A percentile compares a stretch with the other conserved stretches of the same genome.
These are phyloP conservation scores for Cylas formicarius DNA, from an alignment of 1,140 invertebrate genomes.

Conservation along the genomic window DNA sequence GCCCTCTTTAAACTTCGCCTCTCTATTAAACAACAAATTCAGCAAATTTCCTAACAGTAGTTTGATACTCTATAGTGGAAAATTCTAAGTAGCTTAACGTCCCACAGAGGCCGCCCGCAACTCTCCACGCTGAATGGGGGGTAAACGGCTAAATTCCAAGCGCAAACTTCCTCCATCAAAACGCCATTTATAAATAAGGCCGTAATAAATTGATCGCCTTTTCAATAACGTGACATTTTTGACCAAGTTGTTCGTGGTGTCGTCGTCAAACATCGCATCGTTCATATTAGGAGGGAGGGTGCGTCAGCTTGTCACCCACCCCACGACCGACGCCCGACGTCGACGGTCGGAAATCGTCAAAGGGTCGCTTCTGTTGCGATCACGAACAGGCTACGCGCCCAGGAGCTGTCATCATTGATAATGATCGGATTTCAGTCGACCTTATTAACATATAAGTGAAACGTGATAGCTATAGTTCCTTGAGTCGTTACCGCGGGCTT, in stretches of 20 bases:
- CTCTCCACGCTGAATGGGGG: too few relatives aligned
- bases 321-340: too few relatives aligned
- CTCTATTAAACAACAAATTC: too few relatives aligned
- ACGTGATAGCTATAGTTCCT: too few relatives aligned
- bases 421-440: conserved; percentile 18
- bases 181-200: conserved; percentile 17
- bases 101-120: too few relatives aligned
- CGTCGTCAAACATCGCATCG: conserved; percentile 26
- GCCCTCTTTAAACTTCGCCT: too few relatives aligned
- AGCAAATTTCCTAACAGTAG: too few relatives aligned
- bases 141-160: too few relatives aligned
- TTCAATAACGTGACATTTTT: conserved; percentile 26
- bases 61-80: too few relatives aligned
- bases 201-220: conserved; percentile 24
- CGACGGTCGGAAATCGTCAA: too few relatives aligned
- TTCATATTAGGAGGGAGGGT: conserved; percentile 20
- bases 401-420: conserved; percentile 19
- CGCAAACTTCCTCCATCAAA: conserved; percentile 1
- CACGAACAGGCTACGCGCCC: conserved; percentile 14
- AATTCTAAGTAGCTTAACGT: too few relatives aligned
- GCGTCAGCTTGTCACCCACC: conserved; percentile 27
- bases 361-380: conserved; percentile 11
- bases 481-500: too few relatives aligned
- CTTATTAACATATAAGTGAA: conserved; percentile 19
- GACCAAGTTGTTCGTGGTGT: conserved; percentile 24